Conservation (phyloP, 1,140 invertebrate genomes). For the Plectus sambesii region DNA sequence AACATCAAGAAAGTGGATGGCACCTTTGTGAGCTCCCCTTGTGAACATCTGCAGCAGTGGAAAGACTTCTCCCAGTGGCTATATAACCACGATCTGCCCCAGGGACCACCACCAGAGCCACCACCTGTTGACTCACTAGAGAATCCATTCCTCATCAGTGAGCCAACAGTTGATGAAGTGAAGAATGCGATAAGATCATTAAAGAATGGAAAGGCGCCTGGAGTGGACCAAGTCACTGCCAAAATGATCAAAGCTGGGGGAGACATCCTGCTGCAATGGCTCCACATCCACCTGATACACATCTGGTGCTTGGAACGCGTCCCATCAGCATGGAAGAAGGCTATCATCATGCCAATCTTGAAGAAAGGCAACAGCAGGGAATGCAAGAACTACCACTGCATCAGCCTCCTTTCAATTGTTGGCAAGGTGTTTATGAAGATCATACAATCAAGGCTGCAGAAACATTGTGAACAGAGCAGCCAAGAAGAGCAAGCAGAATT, state of each 20-base stretch:
- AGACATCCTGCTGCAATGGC: background rate
- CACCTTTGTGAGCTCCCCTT: background rate
- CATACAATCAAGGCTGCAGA: background rate
- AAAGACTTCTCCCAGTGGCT: background rate
- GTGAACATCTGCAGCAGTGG: background rate
- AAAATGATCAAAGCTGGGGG: background rate
- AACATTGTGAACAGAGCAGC: background rate
- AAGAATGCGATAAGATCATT: background rate
- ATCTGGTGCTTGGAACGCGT: background rate
- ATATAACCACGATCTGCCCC: background rate
- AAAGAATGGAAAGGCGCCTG: background rate
- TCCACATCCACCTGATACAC: background rate
- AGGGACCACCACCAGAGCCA: background rate
- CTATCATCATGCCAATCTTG: background rate
- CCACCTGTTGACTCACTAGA: background rate
- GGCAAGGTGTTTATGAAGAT: background rate
- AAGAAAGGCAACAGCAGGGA: constrained; percentile 1
- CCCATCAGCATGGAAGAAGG: background rate
- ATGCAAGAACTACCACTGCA: constrained; percentile 1
- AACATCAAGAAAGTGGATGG: constrained; percentile 2
- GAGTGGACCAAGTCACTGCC: background rate
- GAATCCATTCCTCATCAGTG: background rate
- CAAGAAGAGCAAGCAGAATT: background rate
- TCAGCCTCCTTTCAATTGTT: background rate
- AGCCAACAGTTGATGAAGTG: background rate